Evolutionary conservation across 2,113 vertebrate species (phyloP).

Genomic region (Bettongia penicillata): DNA sequence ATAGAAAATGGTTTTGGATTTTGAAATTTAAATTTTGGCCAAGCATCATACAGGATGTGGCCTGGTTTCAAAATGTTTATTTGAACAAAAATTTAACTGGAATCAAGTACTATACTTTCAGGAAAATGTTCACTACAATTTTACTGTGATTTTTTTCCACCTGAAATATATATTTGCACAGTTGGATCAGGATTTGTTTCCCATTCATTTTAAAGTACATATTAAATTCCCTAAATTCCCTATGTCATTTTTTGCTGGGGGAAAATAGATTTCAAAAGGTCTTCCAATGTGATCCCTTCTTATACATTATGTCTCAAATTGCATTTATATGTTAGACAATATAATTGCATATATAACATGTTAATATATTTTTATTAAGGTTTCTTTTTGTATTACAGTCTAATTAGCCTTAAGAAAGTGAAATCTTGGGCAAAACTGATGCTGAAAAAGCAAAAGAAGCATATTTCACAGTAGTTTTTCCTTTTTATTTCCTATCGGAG

Average conservation of each 20-base stretch:
- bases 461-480: background rate
- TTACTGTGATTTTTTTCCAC: conserved; percentile 55
- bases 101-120: conserved; percentile 69
- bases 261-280: background rate
- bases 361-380: background rate
- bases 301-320: background rate
- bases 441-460: background rate
- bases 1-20: conserved; percentile 62
- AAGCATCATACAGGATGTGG: conserved; percentile 66
- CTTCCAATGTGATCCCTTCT: conserved; percentile 4
- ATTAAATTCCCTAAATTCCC: background rate
- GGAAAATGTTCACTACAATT: conserved; percentile 63
- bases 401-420: conserved; percentile 8
- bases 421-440: background rate
- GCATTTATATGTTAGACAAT: conserved; percentile 9
- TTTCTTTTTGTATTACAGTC: background rate
- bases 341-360: background rate
- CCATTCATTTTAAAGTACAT: conserved; percentile 42
- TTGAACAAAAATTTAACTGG: conserved; percentile 71
- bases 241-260: background rate
- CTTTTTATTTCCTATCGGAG: background rate
- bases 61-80: conserved; percentile 78
- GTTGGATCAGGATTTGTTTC: conserved; percentile 28
- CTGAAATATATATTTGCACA: conserved; percentile 57
- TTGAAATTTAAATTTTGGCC: conserved; percentile 73